Evolutionary conservation across 2,797 vertebrate genomes (phyloP).

Genomic region (Spondyliosoma cantharus): DNA sequence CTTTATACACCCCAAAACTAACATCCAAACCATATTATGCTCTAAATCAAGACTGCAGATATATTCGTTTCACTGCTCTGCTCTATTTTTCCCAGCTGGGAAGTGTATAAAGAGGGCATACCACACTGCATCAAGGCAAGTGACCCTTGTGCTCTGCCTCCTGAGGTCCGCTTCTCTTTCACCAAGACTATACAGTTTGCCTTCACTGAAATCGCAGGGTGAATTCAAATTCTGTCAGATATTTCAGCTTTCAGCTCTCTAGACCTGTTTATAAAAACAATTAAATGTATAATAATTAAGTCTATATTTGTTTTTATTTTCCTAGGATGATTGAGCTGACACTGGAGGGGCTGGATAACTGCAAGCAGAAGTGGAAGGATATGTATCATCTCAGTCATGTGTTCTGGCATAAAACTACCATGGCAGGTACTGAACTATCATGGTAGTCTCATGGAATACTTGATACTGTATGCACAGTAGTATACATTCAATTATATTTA

Average conservation of each 20-base stretch:
- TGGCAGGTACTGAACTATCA: conserved; percentile 53
- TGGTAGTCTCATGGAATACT: not conserved
- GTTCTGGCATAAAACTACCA: conserved; percentile 54
- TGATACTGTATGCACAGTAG: not conserved
- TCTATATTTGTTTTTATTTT: not conserved
- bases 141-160: conserved; percentile 1
- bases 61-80: not conserved
- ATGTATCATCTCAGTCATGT: conserved; percentile 44
- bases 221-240: conserved; percentile 1
- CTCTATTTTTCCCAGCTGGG: conserved; percentile 55
- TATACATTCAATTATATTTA: not conserved
- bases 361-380: conserved; percentile 35
- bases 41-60: too few species aligned
- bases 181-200: conserved; percentile 54
- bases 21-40: too few species aligned
- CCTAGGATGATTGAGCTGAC: conserved; percentile 59
- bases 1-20: not conserved
- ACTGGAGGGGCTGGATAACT: conserved; percentile 33
- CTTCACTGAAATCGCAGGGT: conserved; percentile 49
- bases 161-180: conserved; percentile 72
- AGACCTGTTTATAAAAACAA: too few species aligned
- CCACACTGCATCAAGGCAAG: conserved; percentile 51
- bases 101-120: conserved; percentile 44
- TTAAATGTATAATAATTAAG: too few species aligned
- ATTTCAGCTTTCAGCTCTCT: too few species aligned